Evolutionary conservation across 2,113 vertebrate genomes (phyloP).

Genomic region (Pleuronectes platessa): DNA sequence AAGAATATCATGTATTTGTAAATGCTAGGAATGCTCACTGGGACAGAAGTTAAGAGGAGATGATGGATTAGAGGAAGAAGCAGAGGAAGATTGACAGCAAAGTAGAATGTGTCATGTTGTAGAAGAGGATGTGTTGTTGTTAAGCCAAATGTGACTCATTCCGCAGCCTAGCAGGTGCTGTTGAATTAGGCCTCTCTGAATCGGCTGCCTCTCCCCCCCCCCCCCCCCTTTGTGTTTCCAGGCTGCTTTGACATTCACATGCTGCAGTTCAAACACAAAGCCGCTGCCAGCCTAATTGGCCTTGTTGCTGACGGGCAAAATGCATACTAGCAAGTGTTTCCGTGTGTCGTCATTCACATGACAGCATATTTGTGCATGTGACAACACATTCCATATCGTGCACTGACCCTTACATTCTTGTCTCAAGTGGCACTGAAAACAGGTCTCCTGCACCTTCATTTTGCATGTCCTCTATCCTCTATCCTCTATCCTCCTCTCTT

Average conservation of each 20-base stretch:
- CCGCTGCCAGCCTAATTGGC: conserved; percentile 9
- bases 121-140: conserved; percentile 29
- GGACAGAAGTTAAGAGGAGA: background rate
- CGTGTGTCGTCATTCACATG: conserved; percentile 33
- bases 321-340: background rate
- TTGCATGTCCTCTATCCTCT: conserved; percentile 12
- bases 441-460: conserved; percentile 26
- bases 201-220: conserved; percentile 8
- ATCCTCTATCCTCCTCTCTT: background rate
- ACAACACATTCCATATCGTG: conserved; percentile 35
- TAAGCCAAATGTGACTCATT: conserved; percentile 55
- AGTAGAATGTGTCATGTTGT: conserved; percentile 24
- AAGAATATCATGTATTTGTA: background rate
- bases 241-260: conserved; percentile 38
- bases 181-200: conserved; percentile 34
- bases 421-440: conserved; percentile 49
- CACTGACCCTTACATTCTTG: conserved; percentile 38
- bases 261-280: conserved; percentile 46
- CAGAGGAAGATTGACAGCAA: conserved; percentile 23
- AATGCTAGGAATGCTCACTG: conserved; percentile 4
- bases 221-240: conserved; percentile 5
- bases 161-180: conserved; percentile 34
- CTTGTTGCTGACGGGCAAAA: conserved; percentile 14
- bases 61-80: conserved; percentile 18
- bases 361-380: conserved; percentile 29